Base-by-base conservation (phyloP, 2,113 vertebrate species). In the Phasianus colchicus region DNA sequence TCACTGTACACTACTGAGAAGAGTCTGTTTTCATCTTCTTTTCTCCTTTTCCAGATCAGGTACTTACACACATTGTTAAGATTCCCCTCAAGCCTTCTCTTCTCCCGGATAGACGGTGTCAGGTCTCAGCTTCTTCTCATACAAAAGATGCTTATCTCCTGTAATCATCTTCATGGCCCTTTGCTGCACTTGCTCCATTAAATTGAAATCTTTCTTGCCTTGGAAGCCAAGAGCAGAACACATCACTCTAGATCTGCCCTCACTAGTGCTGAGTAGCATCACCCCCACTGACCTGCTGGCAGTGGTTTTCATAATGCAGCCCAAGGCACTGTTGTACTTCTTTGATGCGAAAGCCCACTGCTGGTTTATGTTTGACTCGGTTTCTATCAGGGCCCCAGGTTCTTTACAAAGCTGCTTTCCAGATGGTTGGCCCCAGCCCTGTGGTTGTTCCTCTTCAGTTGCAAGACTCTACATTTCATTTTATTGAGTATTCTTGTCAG, bases 51-150 rank as follows among this genome's bases (percentile, higher is more conserved):
- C 29, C 24, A 75, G 67, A 30, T 57, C 27, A 67, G 13, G 24
- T 67, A 6, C 57, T 70, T 80, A 36, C 16, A 73, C 14, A 20
- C 27, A 34, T 3, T 75, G 42, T 11, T 21, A 70, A 40, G 16
- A 22, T 32, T 21, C 15, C 4, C 14, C 11, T 4, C 0, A 0
- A 19, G 4, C 22, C 24, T 65, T 76, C 69, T 65, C 24, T 60
- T 71, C 45, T 61, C 18, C 40, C 61, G 50, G 6, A 24, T 77
- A 34, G 82, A 72, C 10, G 19, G 55, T 81, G 30, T 21, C 32
- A 57, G 25, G 50, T 85, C 21, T 66, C 73, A 77, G 70, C 55
- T 36, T 83, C 20, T 86, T 12, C 17, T 77, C 7, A 6, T 76
- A 32, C 5, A 73, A 55, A 69, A 81, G 69, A 70, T 61, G 43